These are phyloP conservation scores for Chymomyza procnemis DNA, from an alignment of 2,888 invertebrate species.

Conservation along the genomic window DNA sequence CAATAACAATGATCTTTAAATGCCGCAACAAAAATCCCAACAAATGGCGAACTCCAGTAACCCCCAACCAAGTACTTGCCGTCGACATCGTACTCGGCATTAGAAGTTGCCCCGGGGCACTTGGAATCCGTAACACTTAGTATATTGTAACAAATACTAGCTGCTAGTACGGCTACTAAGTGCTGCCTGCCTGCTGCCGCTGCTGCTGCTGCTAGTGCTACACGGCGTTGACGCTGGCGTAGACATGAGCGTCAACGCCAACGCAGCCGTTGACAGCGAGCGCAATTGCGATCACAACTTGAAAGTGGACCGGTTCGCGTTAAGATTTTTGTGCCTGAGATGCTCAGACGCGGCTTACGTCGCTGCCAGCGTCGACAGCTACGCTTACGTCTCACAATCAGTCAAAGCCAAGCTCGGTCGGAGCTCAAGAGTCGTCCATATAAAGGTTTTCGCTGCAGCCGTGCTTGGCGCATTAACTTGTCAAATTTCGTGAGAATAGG, in stretches of 20 bases:
- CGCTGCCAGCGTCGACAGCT: constrained; percentile 35
- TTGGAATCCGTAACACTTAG: background rate
- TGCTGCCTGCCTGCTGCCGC: too few relatives aligned
- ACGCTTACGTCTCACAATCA: constrained; percentile 21
- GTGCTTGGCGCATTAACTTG: constrained; percentile 66
- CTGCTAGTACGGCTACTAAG: background rate
- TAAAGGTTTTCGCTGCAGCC: constrained; percentile 65
- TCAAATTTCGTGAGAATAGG: constrained; percentile 71
- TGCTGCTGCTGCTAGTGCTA: constrained; percentile 15
- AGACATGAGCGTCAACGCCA: constrained; percentile 3
- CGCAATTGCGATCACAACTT: constrained; percentile 44
- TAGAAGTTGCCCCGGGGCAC: constrained; percentile 43
- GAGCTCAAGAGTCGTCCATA: constrained; percentile 69
- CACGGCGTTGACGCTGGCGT: background rate
- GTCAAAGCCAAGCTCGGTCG: constrained; percentile 40
- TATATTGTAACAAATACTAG: background rate
- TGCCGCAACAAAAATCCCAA: background rate
- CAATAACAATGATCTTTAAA: constrained; percentile 13
- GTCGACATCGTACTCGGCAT: background rate
- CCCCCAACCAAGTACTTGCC: constrained; percentile 29
- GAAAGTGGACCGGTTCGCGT: constrained; percentile 65
- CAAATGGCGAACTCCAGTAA: constrained; percentile 46
- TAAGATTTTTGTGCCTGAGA: constrained; percentile 54
- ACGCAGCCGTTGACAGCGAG: constrained; percentile 1
- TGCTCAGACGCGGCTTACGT: constrained; percentile 29